Conservation (phyloP, 2,888 invertebrate species). For the Yponomeuta sedellus region DNA sequence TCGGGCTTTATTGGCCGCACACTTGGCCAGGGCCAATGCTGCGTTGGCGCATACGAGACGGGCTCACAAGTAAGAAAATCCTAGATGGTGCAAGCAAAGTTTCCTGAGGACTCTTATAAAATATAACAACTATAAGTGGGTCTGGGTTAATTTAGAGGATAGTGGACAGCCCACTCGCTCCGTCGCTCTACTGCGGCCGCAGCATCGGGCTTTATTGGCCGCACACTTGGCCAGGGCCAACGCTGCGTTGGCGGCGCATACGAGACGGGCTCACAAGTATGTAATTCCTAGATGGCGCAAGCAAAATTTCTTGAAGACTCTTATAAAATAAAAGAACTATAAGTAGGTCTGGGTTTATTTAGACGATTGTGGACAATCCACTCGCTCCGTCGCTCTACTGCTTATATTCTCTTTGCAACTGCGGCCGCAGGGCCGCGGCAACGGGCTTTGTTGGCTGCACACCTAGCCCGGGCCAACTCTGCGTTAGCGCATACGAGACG, state of each 20-base stretch:
- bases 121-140: no score
- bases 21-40: constrained; percentile 84
- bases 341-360: no score
- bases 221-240: constrained; percentile 86
- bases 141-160: not conserved
- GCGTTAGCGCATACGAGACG: constrained; percentile 68
- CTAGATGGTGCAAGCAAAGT: no score
- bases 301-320: no score
- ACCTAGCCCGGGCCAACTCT: constrained; percentile 84
- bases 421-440: constrained; percentile 80
- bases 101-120: no score
- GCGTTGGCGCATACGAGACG: constrained; percentile 68
- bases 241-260: constrained; percentile 47
- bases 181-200: constrained; percentile 76
- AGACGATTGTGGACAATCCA: constrained; percentile 19
- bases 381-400: constrained; percentile 64
- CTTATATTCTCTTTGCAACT: no score
- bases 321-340: no score
- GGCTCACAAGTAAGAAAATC: constrained; percentile 80
- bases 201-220: constrained; percentile 81
- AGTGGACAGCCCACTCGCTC: constrained; percentile 22
- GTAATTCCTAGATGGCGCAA: no score
- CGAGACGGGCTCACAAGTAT: constrained; percentile 86
- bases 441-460: constrained; percentile 80
- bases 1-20: constrained; percentile 80